Conservation (phyloP, 2,888 invertebrate genomes). For the Sinelater perroti region DNA sequence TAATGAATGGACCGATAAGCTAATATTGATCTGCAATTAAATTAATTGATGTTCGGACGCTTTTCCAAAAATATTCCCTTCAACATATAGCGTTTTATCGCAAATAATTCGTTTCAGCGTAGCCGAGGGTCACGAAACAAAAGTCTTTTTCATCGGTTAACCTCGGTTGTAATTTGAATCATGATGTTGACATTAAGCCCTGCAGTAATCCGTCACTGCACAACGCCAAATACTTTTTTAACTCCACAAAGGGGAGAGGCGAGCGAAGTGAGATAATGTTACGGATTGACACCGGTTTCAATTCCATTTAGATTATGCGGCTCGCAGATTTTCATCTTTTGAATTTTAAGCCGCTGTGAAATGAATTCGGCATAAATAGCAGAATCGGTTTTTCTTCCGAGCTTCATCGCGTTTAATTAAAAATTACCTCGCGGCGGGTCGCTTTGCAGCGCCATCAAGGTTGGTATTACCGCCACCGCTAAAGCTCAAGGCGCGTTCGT, state of each 20-base stretch:
- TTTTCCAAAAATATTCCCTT: too few relatives aligned
- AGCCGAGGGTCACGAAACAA: not conserved
- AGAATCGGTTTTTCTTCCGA: conserved; percentile 40
- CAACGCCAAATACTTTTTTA: conserved; percentile 58
- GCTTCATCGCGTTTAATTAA: conserved; percentile 38
- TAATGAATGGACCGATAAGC: too few relatives aligned
- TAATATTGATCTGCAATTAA: too few relatives aligned
- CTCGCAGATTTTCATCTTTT: conserved; percentile 57
- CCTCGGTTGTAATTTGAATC: conserved; percentile 59
- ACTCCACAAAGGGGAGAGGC: conserved; percentile 49
- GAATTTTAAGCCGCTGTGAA: conserved; percentile 54
- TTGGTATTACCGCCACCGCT: too few relatives aligned
- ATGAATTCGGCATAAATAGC: conserved; percentile 49
- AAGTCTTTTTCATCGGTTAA: conserved; percentile 46
- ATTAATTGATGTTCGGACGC: too few relatives aligned
- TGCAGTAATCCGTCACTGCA: conserved; percentile 59
- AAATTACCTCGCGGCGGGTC: too few relatives aligned
- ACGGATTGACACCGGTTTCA: conserved; percentile 59
- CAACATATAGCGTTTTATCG: too few relatives aligned
- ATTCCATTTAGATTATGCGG: conserved; percentile 59
- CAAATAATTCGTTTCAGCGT: not conserved
- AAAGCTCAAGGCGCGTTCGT: not conserved
- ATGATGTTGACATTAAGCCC: conserved; percentile 62
- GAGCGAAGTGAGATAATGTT: conserved; percentile 55
- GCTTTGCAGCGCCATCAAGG: too few relatives aligned